Percentiles rank a stretch among this genome's conserved stretches.
phyloP scores from a whole-genome alignment of 2,888 invertebrate species.

The Abscondita cerata region DNA sequence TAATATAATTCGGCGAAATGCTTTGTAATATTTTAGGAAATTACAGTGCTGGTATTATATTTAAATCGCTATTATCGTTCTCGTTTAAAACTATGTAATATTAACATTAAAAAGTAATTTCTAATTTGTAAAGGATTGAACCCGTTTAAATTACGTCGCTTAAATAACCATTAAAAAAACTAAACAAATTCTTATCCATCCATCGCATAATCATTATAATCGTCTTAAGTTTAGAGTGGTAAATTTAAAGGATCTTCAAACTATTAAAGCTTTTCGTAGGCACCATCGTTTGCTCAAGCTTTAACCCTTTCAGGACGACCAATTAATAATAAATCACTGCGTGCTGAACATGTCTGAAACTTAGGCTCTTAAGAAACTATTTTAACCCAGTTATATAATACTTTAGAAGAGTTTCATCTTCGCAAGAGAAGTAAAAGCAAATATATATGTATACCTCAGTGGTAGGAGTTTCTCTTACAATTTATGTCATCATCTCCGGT shows the following conservation, averaged over 20 bases:
- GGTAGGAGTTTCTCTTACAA: constrained; percentile 38
- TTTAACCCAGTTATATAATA: constrained; percentile 47
- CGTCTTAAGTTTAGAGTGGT: constrained; percentile 3
- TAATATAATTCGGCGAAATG: constrained; percentile 22
- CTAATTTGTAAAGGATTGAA: constrained; percentile 34
- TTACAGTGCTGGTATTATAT: constrained; percentile 42
- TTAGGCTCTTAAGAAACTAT: constrained; percentile 47
- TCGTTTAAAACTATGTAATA: constrained; percentile 28
- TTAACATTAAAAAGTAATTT: constrained; percentile 35
- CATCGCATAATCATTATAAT: constrained; percentile 16
- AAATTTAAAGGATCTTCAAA: background rate
- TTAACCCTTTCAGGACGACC: constrained; percentile 18
- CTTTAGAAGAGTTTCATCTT: constrained; percentile 46
- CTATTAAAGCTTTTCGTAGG: constrained; percentile 1
- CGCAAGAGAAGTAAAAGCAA: constrained; percentile 25
- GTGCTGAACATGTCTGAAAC: constrained; percentile 40
- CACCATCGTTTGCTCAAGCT: constrained; percentile 8
- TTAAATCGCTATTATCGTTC: constrained; percentile 41
- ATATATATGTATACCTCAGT: constrained; percentile 17
- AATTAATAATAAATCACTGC: constrained; percentile 42
- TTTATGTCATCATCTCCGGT: constrained; percentile 48
- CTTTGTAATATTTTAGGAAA: constrained; percentile 32
- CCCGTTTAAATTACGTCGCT: constrained; percentile 41
- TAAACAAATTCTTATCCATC: constrained; percentile 17
- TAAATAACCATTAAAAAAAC: constrained; percentile 30